Base-by-base conservation (phyloP, 1,140 invertebrate genomes). In the Procambarus virginalis region DNA sequence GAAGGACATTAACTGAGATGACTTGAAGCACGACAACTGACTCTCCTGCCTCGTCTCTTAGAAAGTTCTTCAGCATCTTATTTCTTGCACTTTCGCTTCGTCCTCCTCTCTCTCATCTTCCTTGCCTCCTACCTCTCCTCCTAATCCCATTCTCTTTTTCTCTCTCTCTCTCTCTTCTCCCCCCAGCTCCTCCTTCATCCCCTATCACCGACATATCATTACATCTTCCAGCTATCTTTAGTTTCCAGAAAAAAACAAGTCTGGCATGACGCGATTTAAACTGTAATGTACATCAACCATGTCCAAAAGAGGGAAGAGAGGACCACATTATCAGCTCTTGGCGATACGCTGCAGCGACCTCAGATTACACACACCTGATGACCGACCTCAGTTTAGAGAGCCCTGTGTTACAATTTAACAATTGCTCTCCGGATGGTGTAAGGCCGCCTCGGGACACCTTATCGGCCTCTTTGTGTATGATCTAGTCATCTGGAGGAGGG, bases 351-450 rank as follows among this genome's bases (percentile, higher is more conserved):
- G 34, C 80, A 68, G 79, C 51, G 34, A 58, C 51, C 79, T 58
- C 14, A 45, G 58, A 82, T 82, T 82, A 82, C 12, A 82, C 22
- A 46, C n/a, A 46, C n/a, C 34, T 34, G 79, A 81, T 81, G 79
- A 81, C 79, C 60, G 14, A 17, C 80, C 34, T 55, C 48, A 64
- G 80, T 82, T 82, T 68, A 64, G 58, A 51, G 60, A 2, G 8
- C 80, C 22, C 34, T 82, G 45, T 48, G 80, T 82, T 82, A 82
- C 58, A 82, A 45, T 46, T 64, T 82, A 82, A 82, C 80, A 64
- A 82, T 82, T 64, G 51, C 48, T 82, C 58, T 82, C 58, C 12
- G 4, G 14, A 14, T 45, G 58, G 9, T 45, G 80, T 64, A 20
- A 68, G 80, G 60, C 34, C 46, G 17, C 20, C 12, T 14, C 45